These are phyloP conservation scores for Vannuccia rotundouncinata DNA, from an alignment of 2,888 invertebrate species.

Conservation along the genomic window DNA sequence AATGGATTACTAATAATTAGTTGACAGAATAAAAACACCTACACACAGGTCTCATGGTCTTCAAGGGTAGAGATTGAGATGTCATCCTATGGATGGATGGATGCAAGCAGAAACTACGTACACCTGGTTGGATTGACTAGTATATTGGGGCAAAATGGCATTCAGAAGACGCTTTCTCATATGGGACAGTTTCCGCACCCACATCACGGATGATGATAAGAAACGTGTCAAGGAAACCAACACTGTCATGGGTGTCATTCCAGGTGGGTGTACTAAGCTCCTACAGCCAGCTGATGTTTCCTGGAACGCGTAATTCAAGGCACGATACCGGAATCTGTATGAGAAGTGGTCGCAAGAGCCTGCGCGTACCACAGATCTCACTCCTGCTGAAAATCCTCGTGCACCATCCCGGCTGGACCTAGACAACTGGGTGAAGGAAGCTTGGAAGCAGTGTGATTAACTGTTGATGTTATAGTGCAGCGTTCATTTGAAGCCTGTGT, in stretches of 20 bases:
- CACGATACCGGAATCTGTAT: background rate
- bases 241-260: constrained; percentile 26
- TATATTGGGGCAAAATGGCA: constrained; percentile 18
- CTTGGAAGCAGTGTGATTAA: background rate
- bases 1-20: too few relatives aligned
- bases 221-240: background rate
- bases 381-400: constrained; percentile 14
- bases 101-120: constrained; percentile 1
- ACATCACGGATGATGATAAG: constrained; percentile 10
- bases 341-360: background rate
- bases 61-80: too few relatives aligned
- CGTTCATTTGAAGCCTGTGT: constrained; percentile 1
- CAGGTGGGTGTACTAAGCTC: constrained; percentile 13
- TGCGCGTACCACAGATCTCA: background rate
- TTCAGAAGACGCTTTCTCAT: background rate
- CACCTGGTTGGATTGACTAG: background rate
- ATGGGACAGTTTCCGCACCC: constrained; percentile 21
- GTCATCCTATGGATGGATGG: too few relatives aligned
- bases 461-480: constrained; percentile 7
- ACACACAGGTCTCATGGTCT: too few relatives aligned
- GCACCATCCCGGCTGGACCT: background rate
- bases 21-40: too few relatives aligned
- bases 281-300: constrained; percentile 18
- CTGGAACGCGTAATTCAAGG: constrained; percentile 6
- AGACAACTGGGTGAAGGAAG: constrained; percentile 17